A percentile compares a stretch with the other conserved stretches of the same genome.
These are phyloP conservation scores for Fregetta grallaria DNA, from an alignment of 2,113 vertebrate genomes.

Conservation along the genomic window DNA sequence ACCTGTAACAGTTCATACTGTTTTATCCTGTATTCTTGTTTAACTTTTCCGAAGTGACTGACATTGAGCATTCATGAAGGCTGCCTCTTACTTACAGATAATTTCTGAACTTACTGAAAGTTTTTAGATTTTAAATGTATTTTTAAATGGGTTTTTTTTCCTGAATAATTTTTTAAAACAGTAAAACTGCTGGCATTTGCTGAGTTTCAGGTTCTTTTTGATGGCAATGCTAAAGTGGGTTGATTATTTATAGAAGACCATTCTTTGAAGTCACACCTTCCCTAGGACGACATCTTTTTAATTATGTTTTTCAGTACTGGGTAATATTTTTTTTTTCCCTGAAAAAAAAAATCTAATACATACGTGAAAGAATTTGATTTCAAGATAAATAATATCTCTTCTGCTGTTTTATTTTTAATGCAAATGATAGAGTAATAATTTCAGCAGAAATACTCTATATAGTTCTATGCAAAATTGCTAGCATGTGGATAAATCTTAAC, in stretches of 20 bases:
- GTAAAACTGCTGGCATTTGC: background rate
- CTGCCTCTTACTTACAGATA: too few relatives aligned
- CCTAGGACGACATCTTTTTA: background rate
- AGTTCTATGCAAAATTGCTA: background rate
- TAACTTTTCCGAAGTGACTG: background rate
- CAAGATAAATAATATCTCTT: background rate
- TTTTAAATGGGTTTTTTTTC: background rate
- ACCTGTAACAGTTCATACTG: background rate
- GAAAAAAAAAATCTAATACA: fast-evolving
- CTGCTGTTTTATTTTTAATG: background rate
- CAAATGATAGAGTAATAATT: background rate
- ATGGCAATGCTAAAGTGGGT: background rate
- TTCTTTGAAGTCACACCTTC: background rate
- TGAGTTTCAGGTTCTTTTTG: background rate
- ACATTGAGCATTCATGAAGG: background rate
- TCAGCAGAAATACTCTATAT: background rate
- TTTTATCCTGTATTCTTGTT: background rate
- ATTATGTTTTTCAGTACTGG: background rate
- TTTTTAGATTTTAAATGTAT: background rate
- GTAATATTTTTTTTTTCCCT: background rate
- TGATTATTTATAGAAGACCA: background rate
- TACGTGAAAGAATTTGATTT: background rate
- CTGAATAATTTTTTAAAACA: background rate
- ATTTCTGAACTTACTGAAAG: background rate
- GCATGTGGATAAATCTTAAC: background rate